Evolutionary conservation across 2,113 vertebrate genomes (phyloP), one percentile per base, ranked within the genome.

Genomic region (Tupaia chinensis): DNA sequence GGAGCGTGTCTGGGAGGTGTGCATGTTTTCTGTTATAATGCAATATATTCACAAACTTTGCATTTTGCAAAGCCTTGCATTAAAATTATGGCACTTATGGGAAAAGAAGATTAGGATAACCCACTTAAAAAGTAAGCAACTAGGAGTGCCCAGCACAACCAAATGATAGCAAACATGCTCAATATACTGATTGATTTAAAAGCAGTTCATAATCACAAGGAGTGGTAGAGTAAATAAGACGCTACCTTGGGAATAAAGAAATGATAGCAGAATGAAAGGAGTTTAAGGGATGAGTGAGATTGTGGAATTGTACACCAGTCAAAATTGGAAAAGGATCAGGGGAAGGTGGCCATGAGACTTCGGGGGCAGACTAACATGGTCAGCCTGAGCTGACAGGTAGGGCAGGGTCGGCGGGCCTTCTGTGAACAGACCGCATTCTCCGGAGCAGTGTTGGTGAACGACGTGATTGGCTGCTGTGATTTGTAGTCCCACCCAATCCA

Each of bases 401-500:
- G 58, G 10, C 5, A 27, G 63, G 66, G 44, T 69, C 1, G 0
- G 19, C 2, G 7, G 54, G 29, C 5, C 10, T 8, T 34, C 53
- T 34, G 1, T 0, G 16, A 66, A 17, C 34, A 0, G 7, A 2
- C 1, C 0, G 27, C 17, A 0, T 9, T 65, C 29, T 76, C 29
- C 4, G 12, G 1, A 68, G 58, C 61, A 2, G 2, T 12, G 32
- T 7, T 11, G 44, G 54, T 10, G n/a, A 89, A 14, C 54, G 63
- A 63, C 10, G 5, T 3, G 16, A 13, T 10, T 65, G 76, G 61
- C 54, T 54, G 60, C 66, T 60, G 29, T n/a, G 54, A 34, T 66
- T 70, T 25, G 54, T 27, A 82, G 19, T n/a, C 32, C 34, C 32
- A 16, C 80, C 27, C 53, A 65, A 32, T 56, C 44, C 0, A 9